phyloP scores from a whole-genome alignment of 2,888 invertebrate genomes.

The Ceriagrion tenellum region DNA sequence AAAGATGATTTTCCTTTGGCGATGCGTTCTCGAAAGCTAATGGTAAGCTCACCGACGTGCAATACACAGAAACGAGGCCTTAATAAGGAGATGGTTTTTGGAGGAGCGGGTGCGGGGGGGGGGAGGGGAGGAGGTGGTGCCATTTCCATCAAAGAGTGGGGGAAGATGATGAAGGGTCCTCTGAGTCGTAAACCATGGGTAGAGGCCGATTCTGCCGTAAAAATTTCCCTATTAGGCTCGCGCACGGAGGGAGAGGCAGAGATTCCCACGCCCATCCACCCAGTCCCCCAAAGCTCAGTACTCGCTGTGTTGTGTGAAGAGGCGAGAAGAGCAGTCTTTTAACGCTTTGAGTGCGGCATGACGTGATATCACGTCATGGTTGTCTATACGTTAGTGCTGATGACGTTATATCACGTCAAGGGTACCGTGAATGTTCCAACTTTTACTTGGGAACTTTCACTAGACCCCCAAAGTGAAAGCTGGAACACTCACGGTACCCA shows the following conservation, averaged over 20 bases:
- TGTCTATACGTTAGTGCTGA: too few relatives aligned
- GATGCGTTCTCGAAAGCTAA: neutral
- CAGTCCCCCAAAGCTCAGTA: too few relatives aligned
- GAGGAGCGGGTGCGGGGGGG: too few relatives aligned
- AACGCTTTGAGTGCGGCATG: too few relatives aligned
- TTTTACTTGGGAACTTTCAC: too few relatives aligned
- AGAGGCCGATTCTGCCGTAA: neutral
- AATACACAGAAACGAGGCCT: neutral
- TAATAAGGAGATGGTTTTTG: neutral
- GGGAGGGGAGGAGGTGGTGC: neutral
- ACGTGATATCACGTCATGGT: too few relatives aligned
- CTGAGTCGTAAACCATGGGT: neutral
- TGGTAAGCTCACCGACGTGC: neutral
- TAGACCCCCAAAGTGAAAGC: too few relatives aligned
- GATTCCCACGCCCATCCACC: neutral
- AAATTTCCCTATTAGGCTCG: conserved; percentile 4
- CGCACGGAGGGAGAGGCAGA: too few relatives aligned
- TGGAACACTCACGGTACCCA: too few relatives aligned
- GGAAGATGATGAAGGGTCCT: neutral
- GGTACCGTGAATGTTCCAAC: too few relatives aligned
- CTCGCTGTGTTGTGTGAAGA: too few relatives aligned
- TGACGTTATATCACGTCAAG: too few relatives aligned
- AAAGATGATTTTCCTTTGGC: neutral
- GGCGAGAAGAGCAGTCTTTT: neutral
- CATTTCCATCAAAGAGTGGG: neutral